These are phyloP conservation scores for Aethes cnicana DNA, from an alignment of 2,888 invertebrate genomes.

Conservation along the genomic window DNA sequence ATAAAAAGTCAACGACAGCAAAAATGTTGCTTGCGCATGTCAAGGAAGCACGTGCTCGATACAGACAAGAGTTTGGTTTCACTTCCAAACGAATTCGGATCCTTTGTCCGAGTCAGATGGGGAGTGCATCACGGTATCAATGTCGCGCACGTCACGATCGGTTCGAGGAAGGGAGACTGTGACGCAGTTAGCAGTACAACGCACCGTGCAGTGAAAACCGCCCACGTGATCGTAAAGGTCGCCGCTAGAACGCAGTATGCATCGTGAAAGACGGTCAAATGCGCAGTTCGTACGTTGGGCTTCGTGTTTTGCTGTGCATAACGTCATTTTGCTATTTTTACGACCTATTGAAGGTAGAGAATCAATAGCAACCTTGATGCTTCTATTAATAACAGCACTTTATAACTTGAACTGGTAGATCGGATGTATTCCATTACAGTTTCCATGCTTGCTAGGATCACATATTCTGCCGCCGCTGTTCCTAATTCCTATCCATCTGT, in stretches of 20 bases:
- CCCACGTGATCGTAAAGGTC: conserved; percentile 55
- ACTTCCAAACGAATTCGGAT: background rate
- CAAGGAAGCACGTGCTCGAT: conserved; percentile 10
- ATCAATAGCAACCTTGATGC: conserved; percentile 20
- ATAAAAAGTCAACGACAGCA: too few relatives aligned
- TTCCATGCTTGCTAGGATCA: too few relatives aligned
- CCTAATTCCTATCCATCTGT: too few relatives aligned
- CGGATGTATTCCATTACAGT: background rate
- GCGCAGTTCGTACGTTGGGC: conserved; percentile 26
- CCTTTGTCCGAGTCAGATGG: background rate
- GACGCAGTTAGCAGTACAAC: conserved; percentile 45
- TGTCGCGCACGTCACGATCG: conserved; percentile 26
- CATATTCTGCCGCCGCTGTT: too few relatives aligned
- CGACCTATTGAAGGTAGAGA: conserved; percentile 1
- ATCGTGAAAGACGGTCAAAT: conserved; percentile 33
- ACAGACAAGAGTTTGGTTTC: too few relatives aligned
- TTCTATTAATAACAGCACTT: conserved; percentile 14
- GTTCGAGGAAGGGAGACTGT: conserved; percentile 34
- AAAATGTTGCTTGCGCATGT: too few relatives aligned
- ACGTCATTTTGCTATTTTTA: conserved; percentile 14
- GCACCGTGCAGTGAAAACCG: conserved; percentile 51
- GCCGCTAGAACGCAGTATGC: conserved; percentile 37
- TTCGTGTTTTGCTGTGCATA: conserved; percentile 15
- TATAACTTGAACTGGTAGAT: conserved; percentile 11
- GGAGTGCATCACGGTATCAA: background rate